Conservation (phyloP, 2,888 invertebrate genomes). For the Saturnia japonica region DNA sequence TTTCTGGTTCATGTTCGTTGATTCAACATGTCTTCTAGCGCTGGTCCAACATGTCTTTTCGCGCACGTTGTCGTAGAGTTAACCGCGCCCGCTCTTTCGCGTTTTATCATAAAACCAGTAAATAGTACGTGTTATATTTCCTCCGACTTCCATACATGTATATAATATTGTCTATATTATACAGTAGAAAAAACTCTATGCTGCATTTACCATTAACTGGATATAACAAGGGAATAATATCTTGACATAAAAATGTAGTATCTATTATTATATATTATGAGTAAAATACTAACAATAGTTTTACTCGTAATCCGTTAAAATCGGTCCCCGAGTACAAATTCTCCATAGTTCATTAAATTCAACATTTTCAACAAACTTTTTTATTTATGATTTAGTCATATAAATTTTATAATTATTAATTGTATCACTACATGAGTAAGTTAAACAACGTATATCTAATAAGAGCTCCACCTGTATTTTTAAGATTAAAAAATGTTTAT, state of each 20-base stretch:
- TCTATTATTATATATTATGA: no score
- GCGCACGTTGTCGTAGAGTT: not conserved
- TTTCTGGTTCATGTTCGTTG: not conserved
- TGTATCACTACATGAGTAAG: not conserved
- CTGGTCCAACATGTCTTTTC: not conserved
- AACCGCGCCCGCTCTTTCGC: not conserved
- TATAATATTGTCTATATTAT: not conserved
- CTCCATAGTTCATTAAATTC: not conserved
- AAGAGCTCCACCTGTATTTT: not conserved
- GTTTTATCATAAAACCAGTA: not conserved
- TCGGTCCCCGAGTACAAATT: not conserved
- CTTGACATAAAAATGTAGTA: not conserved
- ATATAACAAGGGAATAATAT: not conserved
- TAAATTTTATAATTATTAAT: not conserved
- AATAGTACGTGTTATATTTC: not conserved
- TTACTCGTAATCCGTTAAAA: not conserved
- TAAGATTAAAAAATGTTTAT: not conserved
- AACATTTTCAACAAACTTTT: not conserved
- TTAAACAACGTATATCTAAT: not conserved
- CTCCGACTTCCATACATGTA: not conserved
- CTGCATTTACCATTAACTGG: not conserved
- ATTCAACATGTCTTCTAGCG: not conserved
- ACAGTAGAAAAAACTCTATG: not conserved
- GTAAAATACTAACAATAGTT: not conserved
- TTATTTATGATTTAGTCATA: not conserved